Evolutionary conservation across 30 jellyfish, hydroid and myxozoan species (phyloP).

Genomic region (Hydractinia echinata): DNA sequence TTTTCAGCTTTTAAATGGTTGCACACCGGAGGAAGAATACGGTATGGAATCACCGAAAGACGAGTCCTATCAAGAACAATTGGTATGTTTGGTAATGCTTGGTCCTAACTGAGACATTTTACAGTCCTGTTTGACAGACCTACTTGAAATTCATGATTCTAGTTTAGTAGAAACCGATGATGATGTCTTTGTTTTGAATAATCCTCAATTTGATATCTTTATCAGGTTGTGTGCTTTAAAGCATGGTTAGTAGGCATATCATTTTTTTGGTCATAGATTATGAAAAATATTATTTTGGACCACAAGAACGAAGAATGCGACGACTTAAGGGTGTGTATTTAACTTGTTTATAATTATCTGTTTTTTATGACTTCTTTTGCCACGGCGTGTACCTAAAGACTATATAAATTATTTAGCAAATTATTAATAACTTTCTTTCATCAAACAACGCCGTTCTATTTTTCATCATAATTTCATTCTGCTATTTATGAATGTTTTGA

Average conservation of each 20-base stretch:
- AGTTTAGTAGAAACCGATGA: too few relatives aligned
- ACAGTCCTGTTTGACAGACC: neutral
- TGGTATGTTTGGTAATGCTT: conserved; percentile 31
- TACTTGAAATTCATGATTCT: too few relatives aligned
- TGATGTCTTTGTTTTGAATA: too few relatives aligned
- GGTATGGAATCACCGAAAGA: conserved; percentile 31
- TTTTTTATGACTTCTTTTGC: too few relatives aligned
- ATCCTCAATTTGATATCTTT: neutral
- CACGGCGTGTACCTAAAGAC: too few relatives aligned
- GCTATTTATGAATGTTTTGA: too few relatives aligned
- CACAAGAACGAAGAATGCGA: conserved; percentile 16
- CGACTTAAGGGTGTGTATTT: conserved; percentile 2
- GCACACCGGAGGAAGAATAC: conserved; percentile 14
- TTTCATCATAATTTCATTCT: too few relatives aligned
- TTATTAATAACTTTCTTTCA: too few relatives aligned
- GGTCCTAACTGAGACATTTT: too few relatives aligned
- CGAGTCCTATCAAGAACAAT: conserved; percentile 59
- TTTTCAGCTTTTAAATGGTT: conserved; percentile 6
- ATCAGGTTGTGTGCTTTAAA: neutral
- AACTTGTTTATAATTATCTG: neutral
- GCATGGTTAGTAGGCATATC: neutral
- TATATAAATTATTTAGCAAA: too few relatives aligned
- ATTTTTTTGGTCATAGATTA: neutral
- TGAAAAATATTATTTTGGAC: conserved; percentile 19
- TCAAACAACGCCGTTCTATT: too few relatives aligned